Conservation (phyloP, 1,140 invertebrate genomes). For the Spodoptera litura region DNA sequence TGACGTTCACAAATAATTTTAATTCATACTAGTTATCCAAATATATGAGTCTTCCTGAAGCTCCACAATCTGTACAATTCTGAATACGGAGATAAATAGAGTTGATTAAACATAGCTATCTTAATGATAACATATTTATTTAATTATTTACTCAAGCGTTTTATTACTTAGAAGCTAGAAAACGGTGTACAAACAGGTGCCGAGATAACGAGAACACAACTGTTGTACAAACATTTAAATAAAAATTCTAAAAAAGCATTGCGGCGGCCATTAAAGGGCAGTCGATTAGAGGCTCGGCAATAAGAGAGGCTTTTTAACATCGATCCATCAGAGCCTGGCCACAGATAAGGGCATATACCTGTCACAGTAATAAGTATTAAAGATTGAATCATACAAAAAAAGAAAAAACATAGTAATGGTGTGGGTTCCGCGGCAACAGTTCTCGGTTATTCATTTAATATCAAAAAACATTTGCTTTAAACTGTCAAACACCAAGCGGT, state of each 20-base stretch:
- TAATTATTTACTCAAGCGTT: constrained; percentile 29
- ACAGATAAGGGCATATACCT: constrained; percentile 71
- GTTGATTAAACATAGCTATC: constrained; percentile 5
- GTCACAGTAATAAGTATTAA: constrained; percentile 75
- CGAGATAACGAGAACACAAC: constrained; percentile 37
- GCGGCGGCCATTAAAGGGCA: constrained; percentile 65
- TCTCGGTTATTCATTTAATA: constrained; percentile 28
- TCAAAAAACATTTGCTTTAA: constrained; percentile 14
- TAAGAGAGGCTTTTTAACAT: constrained; percentile 66
- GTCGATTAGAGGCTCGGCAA: constrained; percentile 66
- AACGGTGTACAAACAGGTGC: constrained; percentile 39
- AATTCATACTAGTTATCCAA: background rate
- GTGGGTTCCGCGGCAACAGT: constrained; percentile 43
- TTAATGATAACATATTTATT: constrained; percentile 31
- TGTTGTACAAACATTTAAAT: constrained; percentile 50
- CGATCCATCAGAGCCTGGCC: constrained; percentile 73
- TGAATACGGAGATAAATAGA: constrained; percentile 4
- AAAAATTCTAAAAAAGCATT: constrained; percentile 59
- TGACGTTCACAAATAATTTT: no score
- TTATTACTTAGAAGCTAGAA: constrained; percentile 35
- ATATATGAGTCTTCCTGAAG: background rate
- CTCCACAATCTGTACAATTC: background rate
- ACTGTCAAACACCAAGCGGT: no score
- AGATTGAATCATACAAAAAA: constrained; percentile 60
- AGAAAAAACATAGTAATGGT: constrained; percentile 43